Base-by-base conservation (phyloP, 1,140 invertebrate genomes). In the Drosophila nigromelanica region DNA sequence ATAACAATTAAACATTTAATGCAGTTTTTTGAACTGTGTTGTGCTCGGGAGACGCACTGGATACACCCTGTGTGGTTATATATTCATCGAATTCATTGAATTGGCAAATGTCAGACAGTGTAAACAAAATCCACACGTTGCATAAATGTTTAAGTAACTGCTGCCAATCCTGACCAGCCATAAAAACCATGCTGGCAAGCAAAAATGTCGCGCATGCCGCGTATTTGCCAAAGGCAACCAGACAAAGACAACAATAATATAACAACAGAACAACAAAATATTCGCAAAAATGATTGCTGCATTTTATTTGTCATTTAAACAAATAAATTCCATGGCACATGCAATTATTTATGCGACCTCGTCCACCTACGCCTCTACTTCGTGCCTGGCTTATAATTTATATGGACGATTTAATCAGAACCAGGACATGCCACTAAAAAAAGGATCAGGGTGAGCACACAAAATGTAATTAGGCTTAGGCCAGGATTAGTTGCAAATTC, bases 381-480 rank as follows among this genome's bases (percentile, higher is more conserved):
- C 18, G 14, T 21, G 52, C 37, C 37, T 54, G 30, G 64, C 40
- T 69, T 50, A 55, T 55, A 56, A 62, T 70, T 63, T 63, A 59
- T 74, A 51, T 54, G 39, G 14, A 37, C 18, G 59, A 74, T 74
- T 63, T 70, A 70, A 74, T 74, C 72, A 73, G 71, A 52, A 54
- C 6, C 27, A 45, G 66, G 14, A 54, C 63, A 54, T 60, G 42
- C 43, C 18, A 47, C 35, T 24, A 58, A 59, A 63, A 51, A 40
- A 64, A 43, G 47, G 61, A 24, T 35, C 63, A 51, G 58, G 45
- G 37, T 45, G 69, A 68, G 66, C 64, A 62, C 48, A 67, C 78
- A 69, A 82, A 78, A 87, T 73, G 76, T 87, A 89, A 89, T 87
- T 87, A 87, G 78, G 75, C 76, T 79, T 76, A 76, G 61, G 24